Conservation (phyloP, 2,797 vertebrate species). For the Sebastes trivittatus region DNA sequence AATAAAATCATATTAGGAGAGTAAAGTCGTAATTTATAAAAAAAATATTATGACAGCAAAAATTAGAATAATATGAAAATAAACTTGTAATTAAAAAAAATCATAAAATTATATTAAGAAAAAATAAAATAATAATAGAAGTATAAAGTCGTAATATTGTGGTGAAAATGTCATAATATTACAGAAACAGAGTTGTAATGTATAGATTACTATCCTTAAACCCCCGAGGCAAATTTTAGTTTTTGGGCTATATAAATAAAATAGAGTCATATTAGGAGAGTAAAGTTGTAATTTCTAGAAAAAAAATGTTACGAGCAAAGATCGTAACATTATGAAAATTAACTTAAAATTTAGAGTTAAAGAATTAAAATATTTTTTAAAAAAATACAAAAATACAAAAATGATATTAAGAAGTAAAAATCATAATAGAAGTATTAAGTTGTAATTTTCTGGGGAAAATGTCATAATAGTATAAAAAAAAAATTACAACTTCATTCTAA, state of each 20-base stretch:
- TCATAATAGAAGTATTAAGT: neutral
- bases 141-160: neutral
- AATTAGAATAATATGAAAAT: neutral
- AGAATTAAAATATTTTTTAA: accelerated
- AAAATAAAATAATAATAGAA: neutral
- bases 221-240: no score
- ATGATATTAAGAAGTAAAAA: neutral
- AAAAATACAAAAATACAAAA: neutral
- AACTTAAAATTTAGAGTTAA: neutral
- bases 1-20: neutral
- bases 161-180: no score
- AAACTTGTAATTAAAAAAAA: neutral
- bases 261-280: no score
- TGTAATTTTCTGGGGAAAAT: neutral
- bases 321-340: neutral
- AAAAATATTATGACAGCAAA: neutral
- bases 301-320: neutral
- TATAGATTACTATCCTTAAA: no score
- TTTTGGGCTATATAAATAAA: no score
- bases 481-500: neutral
- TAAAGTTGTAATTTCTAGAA: neutral
- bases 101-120: neutral
- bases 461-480: no score
- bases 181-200: no score
- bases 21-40: neutral